These are phyloP conservation scores for Proteles cristata DNA, from an alignment of 2,113 vertebrate genomes.

Conservation along the genomic window DNA sequence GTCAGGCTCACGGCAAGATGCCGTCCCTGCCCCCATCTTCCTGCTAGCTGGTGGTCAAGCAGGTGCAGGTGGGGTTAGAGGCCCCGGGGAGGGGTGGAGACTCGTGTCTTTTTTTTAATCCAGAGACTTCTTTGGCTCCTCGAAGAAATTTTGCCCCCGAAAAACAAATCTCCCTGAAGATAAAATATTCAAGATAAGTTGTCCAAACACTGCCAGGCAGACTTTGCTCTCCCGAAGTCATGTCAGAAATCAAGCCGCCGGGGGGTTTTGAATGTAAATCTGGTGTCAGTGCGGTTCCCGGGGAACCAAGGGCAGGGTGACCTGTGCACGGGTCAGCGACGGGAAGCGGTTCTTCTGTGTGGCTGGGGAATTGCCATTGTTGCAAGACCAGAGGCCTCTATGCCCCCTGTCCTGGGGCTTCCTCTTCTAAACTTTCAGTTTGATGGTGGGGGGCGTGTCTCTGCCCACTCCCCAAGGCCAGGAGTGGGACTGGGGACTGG, in stretches of 20 bases:
- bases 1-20: neutral
- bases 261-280: neutral
- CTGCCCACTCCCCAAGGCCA: neutral
- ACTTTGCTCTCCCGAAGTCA: neutral
- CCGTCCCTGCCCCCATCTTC: accelerated
- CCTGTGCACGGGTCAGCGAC: accelerated
- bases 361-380: neutral
- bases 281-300: accelerated
- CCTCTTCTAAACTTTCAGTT: neutral
- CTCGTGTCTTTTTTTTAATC: neutral
- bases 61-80: neutral
- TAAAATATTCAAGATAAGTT: neutral
- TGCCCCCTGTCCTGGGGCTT: neutral
- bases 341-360: neutral
- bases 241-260: neutral
- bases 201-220: neutral
- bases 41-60: accelerated
- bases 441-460: neutral
- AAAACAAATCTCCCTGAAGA: conserved; percentile 3
- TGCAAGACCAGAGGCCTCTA: neutral
- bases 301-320: neutral
- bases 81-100: too few species aligned
- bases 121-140: neutral
- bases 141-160: neutral
- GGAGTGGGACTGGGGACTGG: neutral